Base-by-base conservation (phyloP, 2,113 vertebrate species). In the Tinamus guttatus region DNA sequence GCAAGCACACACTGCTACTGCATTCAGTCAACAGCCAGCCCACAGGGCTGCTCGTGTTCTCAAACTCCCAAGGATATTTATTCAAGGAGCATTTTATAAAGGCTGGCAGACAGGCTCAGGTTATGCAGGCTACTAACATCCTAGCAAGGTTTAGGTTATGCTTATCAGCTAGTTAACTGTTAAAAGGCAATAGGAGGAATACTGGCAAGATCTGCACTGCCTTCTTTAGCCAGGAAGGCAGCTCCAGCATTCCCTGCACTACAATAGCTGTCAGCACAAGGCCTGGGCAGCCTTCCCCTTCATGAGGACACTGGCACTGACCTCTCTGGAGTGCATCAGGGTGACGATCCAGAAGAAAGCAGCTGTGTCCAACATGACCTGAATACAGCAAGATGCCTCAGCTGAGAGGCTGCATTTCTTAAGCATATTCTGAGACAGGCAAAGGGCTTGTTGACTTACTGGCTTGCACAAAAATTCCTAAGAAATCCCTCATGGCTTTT, bases 1-100 rank as follows among this genome's bases (percentile, higher is more conserved):
- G 0, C 36, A 67, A 63, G 24, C 21, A 15, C 1, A 4, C n/a
- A 4, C 10, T 0, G 2, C 52, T 36, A 1, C 1, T 12, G 52
- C 7, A 7, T 9, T 25, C 19, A 3, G 38, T 3, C 18, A 30
- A 40, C 54, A 59, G 22, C 1, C 0, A 52, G 45, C 76, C 4
- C 45, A 22, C 34, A 77, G 20, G 49, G 3, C 15, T 5, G 3
- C 49, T 36, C 2, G 0, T 5, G 30, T 62, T 69, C 58, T 69
- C 70, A 24, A 7, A 45, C 65, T 36, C 13, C 25, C 40, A 9
- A 21, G 21, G 43, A 8, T 47, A 22, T 73, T 73, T 62, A 14
- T 71, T 32, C 51, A 85, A 47, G 5, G 38, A 84, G 73, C 28
- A 80, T 92, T 60, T 59, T 49, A 13, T 10, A 25, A 36, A n/a